Conservation (phyloP, 2,888 invertebrate species). For the Acleris cristana region DNA sequence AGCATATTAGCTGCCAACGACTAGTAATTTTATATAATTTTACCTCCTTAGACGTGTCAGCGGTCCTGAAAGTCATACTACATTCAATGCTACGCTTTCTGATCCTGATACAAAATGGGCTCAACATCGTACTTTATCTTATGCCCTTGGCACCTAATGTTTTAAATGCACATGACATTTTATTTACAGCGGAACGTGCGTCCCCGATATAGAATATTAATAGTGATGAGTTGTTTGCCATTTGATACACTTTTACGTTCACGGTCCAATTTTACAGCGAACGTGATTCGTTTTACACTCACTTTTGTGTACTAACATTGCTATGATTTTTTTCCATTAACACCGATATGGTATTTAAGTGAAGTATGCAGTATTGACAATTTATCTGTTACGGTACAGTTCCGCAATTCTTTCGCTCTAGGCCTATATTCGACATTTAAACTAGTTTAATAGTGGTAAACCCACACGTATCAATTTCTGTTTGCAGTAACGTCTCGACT, state of each 20-base stretch:
- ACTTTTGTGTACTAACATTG: conserved; percentile 43
- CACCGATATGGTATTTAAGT: conserved; percentile 31
- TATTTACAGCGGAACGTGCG: conserved; percentile 32
- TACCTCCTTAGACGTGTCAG: too few species aligned
- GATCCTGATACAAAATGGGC: too few species aligned
- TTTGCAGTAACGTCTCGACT: too few species aligned
- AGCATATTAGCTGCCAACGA: too few species aligned
- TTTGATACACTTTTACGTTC: conserved; percentile 73
- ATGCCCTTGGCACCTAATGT: too few species aligned
- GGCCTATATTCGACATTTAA: too few species aligned
- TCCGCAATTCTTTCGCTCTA: conserved; percentile 4
- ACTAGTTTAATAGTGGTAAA: too few species aligned
- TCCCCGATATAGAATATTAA: conserved; percentile 40
- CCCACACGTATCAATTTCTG: too few species aligned
- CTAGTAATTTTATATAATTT: too few species aligned
- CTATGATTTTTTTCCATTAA: conserved; percentile 23
- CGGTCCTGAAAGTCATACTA: too few species aligned
- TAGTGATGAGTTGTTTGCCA: conserved; percentile 52
- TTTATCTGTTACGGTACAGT: conserved; percentile 11
- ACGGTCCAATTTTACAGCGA: conserved; percentile 51
- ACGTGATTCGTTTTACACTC: conserved; percentile 52
- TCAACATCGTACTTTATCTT: too few species aligned
- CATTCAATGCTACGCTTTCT: too few species aligned
- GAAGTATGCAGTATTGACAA: conserved; percentile 25
- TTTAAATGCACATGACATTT: conserved; percentile 21